Evolutionary conservation across 2,113 vertebrate species (phyloP), one percentile per base, ranked within the genome.

Genomic region (Psophia crepitans): DNA sequence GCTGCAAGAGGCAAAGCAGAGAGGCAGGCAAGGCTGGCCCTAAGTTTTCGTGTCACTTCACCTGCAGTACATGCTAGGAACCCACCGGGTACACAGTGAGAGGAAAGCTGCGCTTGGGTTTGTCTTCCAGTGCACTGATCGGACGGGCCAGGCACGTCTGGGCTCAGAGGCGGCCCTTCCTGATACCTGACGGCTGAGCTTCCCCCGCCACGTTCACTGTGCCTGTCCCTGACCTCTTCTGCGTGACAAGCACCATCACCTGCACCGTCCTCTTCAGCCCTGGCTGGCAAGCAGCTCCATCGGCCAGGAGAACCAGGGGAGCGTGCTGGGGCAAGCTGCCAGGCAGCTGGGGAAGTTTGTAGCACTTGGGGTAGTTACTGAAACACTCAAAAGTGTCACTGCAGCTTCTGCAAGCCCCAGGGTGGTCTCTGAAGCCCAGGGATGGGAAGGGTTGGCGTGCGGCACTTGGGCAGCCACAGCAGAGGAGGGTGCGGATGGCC

Each of bases 111-210:
- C 0, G 0, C 33, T 35, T 27, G 49, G 30, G 26, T 74, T 37
- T 53, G 65, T 70, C 35, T 53, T 23, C 19, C 46, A 4, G 51
- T 0, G 26, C 2, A 1, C 78, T 12, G 63, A 37, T 2, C 11
- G 89, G 60, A 51, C 37, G 12, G n/a, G 85, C 48, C 0, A 2
- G 44, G 74, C 78, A 56, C 4, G 2, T 84, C 37, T 11, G 48
- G 60, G 68, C 93, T 97, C 92, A 98, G 68, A 97, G 96, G 37
- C 97, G 94, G 9, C 94, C 95, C 35, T 80, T 96, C 66, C 78
- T 6, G 5, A 93, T 28, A 26, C 58, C 76, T 0, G 90, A 68
- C 0, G 97, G 96, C 89, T 95, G 73, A 3, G 84, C 41, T 16
- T 85, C 84, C 6, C 84, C 68, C 1, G 8, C 39, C 66, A 95